phyloP scores from a whole-genome alignment of 2,888 invertebrate genomes.

The Vanessa cardui region DNA sequence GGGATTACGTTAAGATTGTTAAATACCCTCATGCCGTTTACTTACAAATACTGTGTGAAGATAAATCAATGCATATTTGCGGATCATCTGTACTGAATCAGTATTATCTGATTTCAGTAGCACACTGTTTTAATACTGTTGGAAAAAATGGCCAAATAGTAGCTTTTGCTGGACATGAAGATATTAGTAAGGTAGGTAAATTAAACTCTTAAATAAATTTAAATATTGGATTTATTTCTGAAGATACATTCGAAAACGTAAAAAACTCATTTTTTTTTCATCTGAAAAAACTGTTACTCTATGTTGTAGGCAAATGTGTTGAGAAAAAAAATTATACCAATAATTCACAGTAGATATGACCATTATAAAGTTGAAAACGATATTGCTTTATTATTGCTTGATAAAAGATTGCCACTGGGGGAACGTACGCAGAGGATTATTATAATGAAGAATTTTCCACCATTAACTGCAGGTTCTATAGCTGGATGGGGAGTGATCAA shows the following conservation, averaged over 20 bases:
- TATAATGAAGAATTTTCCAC: slow-evolving; percentile 40
- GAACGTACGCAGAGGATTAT: slow-evolving; percentile 48
- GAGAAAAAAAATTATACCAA: slow-evolving; percentile 34
- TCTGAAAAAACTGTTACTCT: not conserved
- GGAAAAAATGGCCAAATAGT: slow-evolving; percentile 21
- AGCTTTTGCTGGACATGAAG: slow-evolving; percentile 45
- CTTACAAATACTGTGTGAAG: slow-evolving; percentile 30
- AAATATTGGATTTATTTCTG: too few relatives aligned
- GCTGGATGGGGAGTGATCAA: slow-evolving; percentile 59
- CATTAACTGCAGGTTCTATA: slow-evolving; percentile 36
- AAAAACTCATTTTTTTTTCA: not conserved
- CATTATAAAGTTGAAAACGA: slow-evolving; percentile 43
- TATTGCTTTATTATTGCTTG: slow-evolving; percentile 47
- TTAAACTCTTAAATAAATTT: not conserved
- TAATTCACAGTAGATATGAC: slow-evolving; percentile 44
- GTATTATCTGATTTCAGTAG: slow-evolving; percentile 48
- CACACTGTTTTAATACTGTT: slow-evolving; percentile 48
- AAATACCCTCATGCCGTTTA: slow-evolving; percentile 48
- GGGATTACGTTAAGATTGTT: slow-evolving; percentile 39
- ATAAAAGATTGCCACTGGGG: slow-evolving; percentile 44
- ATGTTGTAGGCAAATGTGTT: slow-evolving; percentile 37
- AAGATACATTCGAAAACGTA: too few relatives aligned
- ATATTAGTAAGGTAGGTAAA: slow-evolving; percentile 40
- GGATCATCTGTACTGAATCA: slow-evolving; percentile 53
- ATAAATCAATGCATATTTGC: slow-evolving; percentile 39